Conservation (phyloP, 2,797 vertebrate species). For the Catharus ustulatus region DNA sequence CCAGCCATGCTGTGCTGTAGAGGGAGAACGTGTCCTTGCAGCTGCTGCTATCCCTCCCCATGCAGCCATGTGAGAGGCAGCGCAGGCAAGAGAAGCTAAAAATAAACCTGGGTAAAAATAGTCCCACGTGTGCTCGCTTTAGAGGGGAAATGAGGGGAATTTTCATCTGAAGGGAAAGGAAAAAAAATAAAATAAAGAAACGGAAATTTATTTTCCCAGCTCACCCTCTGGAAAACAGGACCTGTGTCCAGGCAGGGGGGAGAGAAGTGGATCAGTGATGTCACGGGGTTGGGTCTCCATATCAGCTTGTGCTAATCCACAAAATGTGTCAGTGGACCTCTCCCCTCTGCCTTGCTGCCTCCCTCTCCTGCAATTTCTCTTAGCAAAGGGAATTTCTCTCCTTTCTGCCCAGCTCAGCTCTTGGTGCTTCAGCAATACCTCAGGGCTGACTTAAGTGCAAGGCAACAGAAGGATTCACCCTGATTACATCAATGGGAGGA, state of each 20-base stretch:
- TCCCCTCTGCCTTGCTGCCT: not conserved
- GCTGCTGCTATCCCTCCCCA: not conserved
- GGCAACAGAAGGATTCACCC: not conserved
- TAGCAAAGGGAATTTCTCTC: not conserved
- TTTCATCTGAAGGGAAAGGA: not conserved
- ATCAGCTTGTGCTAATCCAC: not conserved
- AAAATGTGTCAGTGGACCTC: not conserved
- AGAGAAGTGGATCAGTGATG: not conserved
- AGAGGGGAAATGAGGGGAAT: not conserved
- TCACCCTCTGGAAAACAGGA: not conserved
- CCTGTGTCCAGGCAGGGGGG: not conserved
- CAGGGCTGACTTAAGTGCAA: not conserved
- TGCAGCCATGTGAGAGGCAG: not conserved
- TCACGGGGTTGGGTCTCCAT: not conserved
- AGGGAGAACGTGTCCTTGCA: not conserved
- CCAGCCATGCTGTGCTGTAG: not conserved
- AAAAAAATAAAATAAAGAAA: not conserved
- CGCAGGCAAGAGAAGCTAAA: not conserved
- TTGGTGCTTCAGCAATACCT: not conserved
- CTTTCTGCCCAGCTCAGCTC: not conserved
- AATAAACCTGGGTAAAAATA: conserved; percentile 52
- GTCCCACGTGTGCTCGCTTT: not conserved
- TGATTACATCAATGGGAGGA: not conserved
- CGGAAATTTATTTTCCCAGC: not conserved
- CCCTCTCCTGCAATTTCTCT: not conserved